Evolutionary conservation across 2,888 invertebrate species (phyloP).

Genomic region (Chrysolina americana): DNA sequence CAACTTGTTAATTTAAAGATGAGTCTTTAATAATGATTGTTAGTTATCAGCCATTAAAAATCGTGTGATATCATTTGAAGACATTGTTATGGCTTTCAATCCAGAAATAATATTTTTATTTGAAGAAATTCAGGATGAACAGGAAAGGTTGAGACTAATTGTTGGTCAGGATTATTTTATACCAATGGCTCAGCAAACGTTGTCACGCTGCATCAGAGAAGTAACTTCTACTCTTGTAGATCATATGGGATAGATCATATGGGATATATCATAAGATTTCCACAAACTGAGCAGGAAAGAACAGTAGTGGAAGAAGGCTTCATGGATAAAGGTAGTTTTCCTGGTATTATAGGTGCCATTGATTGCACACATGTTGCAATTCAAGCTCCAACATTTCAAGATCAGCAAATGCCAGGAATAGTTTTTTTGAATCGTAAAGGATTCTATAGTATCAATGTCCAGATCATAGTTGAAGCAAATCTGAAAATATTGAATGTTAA

Average conservation of each 20-base stretch:
- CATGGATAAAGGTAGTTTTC: constrained; percentile 31
- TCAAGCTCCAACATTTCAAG: too few relatives aligned
- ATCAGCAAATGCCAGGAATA: not conserved
- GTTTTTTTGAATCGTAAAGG: not conserved
- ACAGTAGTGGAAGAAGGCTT: too few relatives aligned
- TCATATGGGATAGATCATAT: too few relatives aligned
- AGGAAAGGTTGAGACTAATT: constrained; percentile 1
- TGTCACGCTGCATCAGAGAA: constrained; percentile 13
- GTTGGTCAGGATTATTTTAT: constrained; percentile 27
- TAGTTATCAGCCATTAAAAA: constrained; percentile 1
- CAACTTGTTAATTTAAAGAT: constrained; percentile 8
- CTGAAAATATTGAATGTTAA: constrained; percentile 33
- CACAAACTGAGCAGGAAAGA: constrained; percentile 19
- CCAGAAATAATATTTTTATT: not conserved
- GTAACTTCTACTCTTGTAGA: constrained; percentile 16
- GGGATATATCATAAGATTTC: constrained; percentile 24
- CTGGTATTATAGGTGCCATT: constrained; percentile 11
- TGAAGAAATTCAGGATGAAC: not conserved
- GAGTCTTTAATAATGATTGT: constrained; percentile 13
- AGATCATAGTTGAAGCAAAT: constrained; percentile 28
- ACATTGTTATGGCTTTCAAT: constrained; percentile 10
- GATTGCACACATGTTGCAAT: too few relatives aligned
- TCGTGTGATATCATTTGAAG: not conserved
- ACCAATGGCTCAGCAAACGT: constrained; percentile 31
- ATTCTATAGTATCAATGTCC: not conserved